Evolutionary conservation across 2,797 vertebrate genomes (phyloP).

Genomic region (Hypotaenidia okinawae): DNA sequence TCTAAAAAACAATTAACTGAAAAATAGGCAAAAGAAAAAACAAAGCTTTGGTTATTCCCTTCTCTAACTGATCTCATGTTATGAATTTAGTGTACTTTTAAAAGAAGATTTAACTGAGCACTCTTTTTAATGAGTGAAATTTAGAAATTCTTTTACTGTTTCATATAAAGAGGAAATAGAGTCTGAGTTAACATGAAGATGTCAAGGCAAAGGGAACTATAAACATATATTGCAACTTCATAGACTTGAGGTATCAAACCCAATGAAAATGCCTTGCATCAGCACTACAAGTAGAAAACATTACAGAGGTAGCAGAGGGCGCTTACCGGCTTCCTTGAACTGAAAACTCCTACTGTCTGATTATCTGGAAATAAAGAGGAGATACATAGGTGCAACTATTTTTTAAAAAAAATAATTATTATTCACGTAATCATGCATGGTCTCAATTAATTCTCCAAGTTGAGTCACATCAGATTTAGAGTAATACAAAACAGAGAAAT

Average conservation of each 20-base stretch:
- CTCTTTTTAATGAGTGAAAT: background rate
- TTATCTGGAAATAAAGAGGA: background rate
- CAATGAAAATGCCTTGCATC: background rate
- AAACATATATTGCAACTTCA: background rate
- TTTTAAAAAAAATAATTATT: background rate
- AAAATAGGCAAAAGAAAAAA: background rate
- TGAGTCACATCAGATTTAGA: background rate
- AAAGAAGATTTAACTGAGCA: background rate
- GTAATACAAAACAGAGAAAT: background rate
- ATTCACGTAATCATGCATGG: background rate
- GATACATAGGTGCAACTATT: accelerated
- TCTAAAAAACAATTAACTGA: too few relatives aligned
- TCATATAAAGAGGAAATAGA: background rate
- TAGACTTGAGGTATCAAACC: background rate
- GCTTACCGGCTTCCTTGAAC: background rate
- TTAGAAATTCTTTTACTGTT: background rate
- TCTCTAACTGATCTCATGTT: background rate
- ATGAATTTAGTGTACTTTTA: background rate
- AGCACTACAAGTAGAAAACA: background rate
- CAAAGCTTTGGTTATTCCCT: background rate
- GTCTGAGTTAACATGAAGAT: background rate
- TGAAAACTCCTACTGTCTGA: background rate
- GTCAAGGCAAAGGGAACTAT: background rate
- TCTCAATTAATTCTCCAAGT: background rate
- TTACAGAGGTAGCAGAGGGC: background rate